phyloP scores from a whole-genome alignment of 2,888 invertebrate species.

The Ophioninae sp. region DNA sequence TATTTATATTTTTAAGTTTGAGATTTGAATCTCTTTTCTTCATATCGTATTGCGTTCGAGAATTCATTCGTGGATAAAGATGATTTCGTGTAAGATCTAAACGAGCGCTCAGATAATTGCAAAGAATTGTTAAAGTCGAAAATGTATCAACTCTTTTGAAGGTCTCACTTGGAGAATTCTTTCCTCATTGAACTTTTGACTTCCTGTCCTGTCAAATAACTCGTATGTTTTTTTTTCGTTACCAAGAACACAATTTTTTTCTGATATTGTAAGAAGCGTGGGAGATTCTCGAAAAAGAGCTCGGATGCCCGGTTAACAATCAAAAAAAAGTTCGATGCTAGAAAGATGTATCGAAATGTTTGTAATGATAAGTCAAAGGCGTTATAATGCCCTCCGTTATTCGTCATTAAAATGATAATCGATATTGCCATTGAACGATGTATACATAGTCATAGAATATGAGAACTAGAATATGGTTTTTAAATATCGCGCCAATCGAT shows the following conservation, averaged over 20 bases:
- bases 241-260: neutral
- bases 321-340: conserved; percentile 34
- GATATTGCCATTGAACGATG: conserved; percentile 3
- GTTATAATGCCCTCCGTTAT: conserved; percentile 41
- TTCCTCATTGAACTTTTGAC: neutral
- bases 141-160: neutral
- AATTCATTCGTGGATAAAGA: neutral
- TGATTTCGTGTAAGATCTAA: neutral
- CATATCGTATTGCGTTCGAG: neutral
- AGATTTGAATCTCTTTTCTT: neutral
- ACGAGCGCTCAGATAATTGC: neutral
- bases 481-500: conserved; percentile 27
- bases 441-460: conserved; percentile 54
- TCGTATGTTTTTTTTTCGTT: neutral
- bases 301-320: conserved; percentile 36
- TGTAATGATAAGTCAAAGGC: conserved; percentile 34
- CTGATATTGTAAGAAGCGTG: neutral
- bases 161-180: neutral
- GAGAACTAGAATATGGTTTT: conserved; percentile 12
- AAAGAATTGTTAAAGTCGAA: neutral
- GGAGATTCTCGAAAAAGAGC: conserved; percentile 10
- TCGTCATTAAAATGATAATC: conserved; percentile 27
- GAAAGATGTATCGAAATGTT: conserved; percentile 26
- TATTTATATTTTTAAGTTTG: neutral
- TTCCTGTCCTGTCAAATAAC: neutral